A percentile compares a stretch with the other conserved stretches of the same genome.
Evolutionary conservation across 1,140 invertebrate species (phyloP).

Genomic region (Drosophila saltans): DNA sequence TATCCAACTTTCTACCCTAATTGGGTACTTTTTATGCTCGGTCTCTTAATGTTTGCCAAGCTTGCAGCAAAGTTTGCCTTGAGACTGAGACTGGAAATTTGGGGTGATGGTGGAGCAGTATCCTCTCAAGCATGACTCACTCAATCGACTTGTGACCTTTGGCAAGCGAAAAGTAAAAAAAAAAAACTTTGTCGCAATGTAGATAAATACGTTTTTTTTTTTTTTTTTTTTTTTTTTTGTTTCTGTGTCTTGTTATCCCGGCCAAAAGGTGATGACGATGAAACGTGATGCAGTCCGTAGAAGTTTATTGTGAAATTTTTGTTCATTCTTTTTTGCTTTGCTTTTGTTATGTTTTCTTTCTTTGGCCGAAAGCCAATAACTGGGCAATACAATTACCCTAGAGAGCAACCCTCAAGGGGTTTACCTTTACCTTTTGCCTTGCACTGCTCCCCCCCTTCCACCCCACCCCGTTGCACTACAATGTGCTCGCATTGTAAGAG

Average conservation of each 20-base stretch:
- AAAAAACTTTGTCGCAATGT: constrained; percentile 45
- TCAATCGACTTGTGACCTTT: constrained; percentile 67
- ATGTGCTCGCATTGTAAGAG: background rate
- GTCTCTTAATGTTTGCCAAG: constrained; percentile 15
- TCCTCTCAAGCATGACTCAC: constrained; percentile 54
- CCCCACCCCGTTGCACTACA: background rate
- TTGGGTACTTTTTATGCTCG: constrained; percentile 1
- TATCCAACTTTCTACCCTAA: constrained; percentile 44
- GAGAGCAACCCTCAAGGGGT: constrained; percentile 40
- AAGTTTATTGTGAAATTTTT: constrained; percentile 19
- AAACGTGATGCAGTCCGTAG: constrained; percentile 63
- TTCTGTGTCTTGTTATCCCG: constrained; percentile 38
- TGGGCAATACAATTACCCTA: constrained; percentile 11
- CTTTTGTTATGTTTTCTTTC: constrained; percentile 5
- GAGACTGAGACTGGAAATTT: constrained; percentile 15
- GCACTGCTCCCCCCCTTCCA: too few relatives aligned
- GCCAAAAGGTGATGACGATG: constrained; percentile 51
- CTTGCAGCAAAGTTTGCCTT: constrained; percentile 45
- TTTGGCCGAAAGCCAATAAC: constrained; percentile 49
- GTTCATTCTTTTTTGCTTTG: constrained; percentile 7
- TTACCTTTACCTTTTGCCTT: constrained; percentile 17
- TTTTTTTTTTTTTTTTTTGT: constrained; percentile 16
- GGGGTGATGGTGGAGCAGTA: constrained; percentile 1
- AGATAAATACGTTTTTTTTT: constrained; percentile 40
- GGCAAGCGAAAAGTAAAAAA: constrained; percentile 15